Conservation (phyloP, 2,113 vertebrate species). For the Orycteropus afer region DNA sequence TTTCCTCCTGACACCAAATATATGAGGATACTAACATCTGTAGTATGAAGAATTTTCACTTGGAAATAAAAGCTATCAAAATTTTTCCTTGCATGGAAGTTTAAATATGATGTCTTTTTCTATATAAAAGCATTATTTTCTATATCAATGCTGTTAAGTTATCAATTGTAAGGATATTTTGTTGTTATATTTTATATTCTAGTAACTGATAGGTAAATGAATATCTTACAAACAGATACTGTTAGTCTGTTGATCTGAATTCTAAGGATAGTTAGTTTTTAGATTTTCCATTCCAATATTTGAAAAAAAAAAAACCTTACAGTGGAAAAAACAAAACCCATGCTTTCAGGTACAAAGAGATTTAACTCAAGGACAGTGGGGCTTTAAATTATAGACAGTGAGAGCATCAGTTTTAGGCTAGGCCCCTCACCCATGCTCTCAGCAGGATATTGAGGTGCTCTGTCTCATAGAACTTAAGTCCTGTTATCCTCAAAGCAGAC, state of each 20-base stretch:
- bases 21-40: background rate
- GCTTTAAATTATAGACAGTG: too few species aligned
- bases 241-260: too few species aligned
- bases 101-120: background rate
- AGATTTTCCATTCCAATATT: constrained; percentile 11
- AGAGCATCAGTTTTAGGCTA: too few species aligned
- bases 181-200: background rate
- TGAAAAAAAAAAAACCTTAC: background rate
- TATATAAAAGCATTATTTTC: background rate
- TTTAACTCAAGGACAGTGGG: too few species aligned
- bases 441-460: too few species aligned
- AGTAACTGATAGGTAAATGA: background rate
- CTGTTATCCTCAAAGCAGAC: too few species aligned
- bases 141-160: background rate
- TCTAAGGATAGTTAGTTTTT: background rate
- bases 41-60: background rate
- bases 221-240: background rate
- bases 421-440: too few species aligned
- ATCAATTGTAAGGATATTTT: background rate
- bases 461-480: too few species aligned
- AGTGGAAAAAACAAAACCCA: too few species aligned
- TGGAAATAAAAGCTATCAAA: background rate
- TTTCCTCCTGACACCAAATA: background rate
- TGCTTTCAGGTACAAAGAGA: too few species aligned
- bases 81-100: background rate